These are phyloP conservation scores for Caradrina clavipalpis DNA, from an alignment of 2,888 invertebrate species.

Conservation along the genomic window DNA sequence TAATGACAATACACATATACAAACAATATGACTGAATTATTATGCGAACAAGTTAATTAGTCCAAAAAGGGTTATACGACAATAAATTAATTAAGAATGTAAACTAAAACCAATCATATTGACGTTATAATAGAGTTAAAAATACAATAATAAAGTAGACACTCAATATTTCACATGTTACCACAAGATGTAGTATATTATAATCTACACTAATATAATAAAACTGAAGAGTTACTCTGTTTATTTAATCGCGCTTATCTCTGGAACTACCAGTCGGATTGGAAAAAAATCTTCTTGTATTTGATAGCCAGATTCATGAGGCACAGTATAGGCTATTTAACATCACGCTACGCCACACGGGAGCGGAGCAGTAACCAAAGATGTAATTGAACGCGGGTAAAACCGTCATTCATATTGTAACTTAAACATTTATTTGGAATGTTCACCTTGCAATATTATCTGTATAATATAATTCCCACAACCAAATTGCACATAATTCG, in stretches of 20 bases:
- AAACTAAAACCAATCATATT: not conserved
- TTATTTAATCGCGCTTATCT: no score
- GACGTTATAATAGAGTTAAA: not conserved
- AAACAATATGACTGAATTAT: slow-evolving; percentile 9
- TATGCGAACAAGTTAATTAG: slow-evolving; percentile 1
- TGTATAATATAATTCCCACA: slow-evolving; percentile 24
- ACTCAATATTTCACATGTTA: not conserved
- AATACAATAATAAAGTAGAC: not conserved
- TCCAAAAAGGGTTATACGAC: not conserved
- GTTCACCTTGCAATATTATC: slow-evolving; percentile 17
- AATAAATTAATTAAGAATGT: slow-evolving; percentile 4
- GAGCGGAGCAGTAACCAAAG: no score
- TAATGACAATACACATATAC: slow-evolving; percentile 3
- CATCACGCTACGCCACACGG: no score
- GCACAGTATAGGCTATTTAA: no score
- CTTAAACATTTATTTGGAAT: slow-evolving; percentile 38
- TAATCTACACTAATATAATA: not conserved
- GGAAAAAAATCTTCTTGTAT: no score
- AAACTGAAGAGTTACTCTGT: no score
- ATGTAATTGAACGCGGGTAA: no score
- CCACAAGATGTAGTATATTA: not conserved
- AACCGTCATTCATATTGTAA: slow-evolving; percentile 6
- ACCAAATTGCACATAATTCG: slow-evolving; percentile 33
- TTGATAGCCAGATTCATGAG: no score
- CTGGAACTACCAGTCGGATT: no score